Percentiles rank a stretch among this genome's conserved stretches.
Conservation (phyloP, 2,888 invertebrate species). For the Heliothis peltigera region DNA sequence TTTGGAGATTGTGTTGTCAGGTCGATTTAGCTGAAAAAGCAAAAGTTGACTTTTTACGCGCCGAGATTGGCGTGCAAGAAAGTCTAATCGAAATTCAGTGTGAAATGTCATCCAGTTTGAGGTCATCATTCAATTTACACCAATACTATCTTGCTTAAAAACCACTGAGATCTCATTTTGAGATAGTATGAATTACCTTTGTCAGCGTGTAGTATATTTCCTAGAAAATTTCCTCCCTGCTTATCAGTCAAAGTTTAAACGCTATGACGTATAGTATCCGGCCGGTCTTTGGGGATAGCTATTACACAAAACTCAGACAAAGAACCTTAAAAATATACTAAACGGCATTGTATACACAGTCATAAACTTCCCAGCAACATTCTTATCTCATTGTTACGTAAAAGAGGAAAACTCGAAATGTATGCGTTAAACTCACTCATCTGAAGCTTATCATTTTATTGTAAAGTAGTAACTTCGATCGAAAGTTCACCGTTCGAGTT, state of each 20-base stretch:
- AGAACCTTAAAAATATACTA: conserved; percentile 25
- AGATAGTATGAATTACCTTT: no score
- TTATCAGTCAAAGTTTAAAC: no score
- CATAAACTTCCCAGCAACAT: conserved; percentile 33
- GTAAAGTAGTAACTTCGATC: conserved; percentile 60
- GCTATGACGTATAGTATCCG: not conserved
- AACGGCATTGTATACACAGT: conserved; percentile 24
- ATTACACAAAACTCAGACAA: conserved; percentile 26
- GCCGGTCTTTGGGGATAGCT: conserved; percentile 8
- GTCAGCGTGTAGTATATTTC: no score
- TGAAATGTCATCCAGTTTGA: not conserved
- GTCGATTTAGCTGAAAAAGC: conserved; percentile 11
- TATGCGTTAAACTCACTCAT: conserved; percentile 59
- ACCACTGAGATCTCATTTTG: no score
- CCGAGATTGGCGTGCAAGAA: conserved; percentile 1
- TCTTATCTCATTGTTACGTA: conserved; percentile 41
- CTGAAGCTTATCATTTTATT: conserved; percentile 58
- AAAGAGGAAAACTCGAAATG: conserved; percentile 55
- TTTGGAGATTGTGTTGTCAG: conserved; percentile 12
- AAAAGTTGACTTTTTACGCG: not conserved
- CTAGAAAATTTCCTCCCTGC: no score
- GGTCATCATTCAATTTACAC: conserved; percentile 2
- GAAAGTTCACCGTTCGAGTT: conserved; percentile 66
- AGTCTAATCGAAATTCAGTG: not conserved
- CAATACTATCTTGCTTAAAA: not conserved